Percentiles rank a stretch among this genome's conserved stretches.
Evolutionary conservation across 1,140 invertebrate genomes (phyloP).

Genomic region (Drosophila baimaii): DNA sequence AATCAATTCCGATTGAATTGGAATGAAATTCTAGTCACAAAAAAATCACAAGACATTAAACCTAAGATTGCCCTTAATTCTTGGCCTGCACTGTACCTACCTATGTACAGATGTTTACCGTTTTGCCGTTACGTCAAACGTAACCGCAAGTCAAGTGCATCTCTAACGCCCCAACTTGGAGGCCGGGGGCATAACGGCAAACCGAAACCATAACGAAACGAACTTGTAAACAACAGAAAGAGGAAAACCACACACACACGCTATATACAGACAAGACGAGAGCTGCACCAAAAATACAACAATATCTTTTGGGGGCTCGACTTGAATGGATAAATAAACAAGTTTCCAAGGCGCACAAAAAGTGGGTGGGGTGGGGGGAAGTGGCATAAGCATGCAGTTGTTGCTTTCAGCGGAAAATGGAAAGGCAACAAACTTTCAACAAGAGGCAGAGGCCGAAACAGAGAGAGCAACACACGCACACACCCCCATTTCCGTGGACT

Average conservation of each 20-base stretch:
- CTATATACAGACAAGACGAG: slow-evolving; percentile 12
- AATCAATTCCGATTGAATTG: too few species aligned
- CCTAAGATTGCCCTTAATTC: too few species aligned
- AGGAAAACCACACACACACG: slow-evolving; percentile 16
- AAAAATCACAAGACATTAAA: too few species aligned
- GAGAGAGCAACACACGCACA: slow-evolving; percentile 5
- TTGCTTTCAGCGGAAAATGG: slow-evolving; percentile 22
- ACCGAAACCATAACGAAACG: slow-evolving; percentile 31
- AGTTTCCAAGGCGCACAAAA: slow-evolving; percentile 15
- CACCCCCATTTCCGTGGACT: slow-evolving; percentile 42
- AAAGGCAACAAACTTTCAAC: slow-evolving; percentile 53
- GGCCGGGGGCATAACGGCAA: slow-evolving; percentile 34
- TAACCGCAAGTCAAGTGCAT: slow-evolving; percentile 52
- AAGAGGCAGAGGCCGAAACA: neutral
- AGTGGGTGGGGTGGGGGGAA: neutral
- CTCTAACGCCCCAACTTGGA: slow-evolving; percentile 27
- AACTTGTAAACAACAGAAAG: slow-evolving; percentile 33
- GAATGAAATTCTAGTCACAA: too few species aligned
- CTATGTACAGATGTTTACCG: neutral
- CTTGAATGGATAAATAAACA: slow-evolving; percentile 49
- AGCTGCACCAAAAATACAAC: slow-evolving; percentile 44
- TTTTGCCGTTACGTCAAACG: slow-evolving; percentile 11
- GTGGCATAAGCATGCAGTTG: slow-evolving; percentile 20
- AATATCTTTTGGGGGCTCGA: slow-evolving; percentile 52
- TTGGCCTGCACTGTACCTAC: too few species aligned